Conservation (phyloP, 2,113 vertebrate genomes). For the Pseudois nayaur region DNA sequence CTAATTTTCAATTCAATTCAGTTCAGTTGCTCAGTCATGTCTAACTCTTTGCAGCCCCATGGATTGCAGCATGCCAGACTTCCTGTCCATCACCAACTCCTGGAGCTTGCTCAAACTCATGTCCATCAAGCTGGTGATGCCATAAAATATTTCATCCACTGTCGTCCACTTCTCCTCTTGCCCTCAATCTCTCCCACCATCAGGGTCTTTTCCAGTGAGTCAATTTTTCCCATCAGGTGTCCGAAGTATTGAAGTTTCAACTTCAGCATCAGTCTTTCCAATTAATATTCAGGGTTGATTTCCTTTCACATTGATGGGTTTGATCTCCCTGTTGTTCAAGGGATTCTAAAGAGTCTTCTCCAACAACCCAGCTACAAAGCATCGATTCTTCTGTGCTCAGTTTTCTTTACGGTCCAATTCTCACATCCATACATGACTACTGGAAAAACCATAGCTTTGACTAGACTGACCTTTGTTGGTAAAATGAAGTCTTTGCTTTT, state of each 20-base stretch:
- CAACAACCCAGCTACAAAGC: not conserved
- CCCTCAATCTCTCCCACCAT: not conserved
- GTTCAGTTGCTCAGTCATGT: not conserved
- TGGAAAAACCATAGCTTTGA: not conserved
- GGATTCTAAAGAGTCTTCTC: not conserved
- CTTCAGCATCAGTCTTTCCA: not conserved
- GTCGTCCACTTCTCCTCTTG: not conserved
- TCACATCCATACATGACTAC: not conserved
- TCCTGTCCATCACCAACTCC: not conserved
- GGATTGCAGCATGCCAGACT: not conserved
- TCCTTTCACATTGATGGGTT: not conserved
- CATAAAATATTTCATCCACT: not conserved
- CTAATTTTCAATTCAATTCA: too few relatives aligned
- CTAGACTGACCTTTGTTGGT: not conserved
- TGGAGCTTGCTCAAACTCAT: not conserved
- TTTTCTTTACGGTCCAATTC: not conserved
- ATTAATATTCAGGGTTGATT: not conserved
- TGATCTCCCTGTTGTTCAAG: not conserved
- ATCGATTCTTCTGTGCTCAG: not conserved
- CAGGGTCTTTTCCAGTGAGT: not conserved
- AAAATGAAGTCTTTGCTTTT: not conserved
- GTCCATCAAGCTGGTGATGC: not conserved
- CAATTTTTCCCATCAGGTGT: not conserved
- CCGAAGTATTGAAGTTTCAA: not conserved
- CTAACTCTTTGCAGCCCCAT: not conserved